Base-by-base conservation (phyloP, 1,140 invertebrate genomes). In the Aphidius gifuensis region DNA sequence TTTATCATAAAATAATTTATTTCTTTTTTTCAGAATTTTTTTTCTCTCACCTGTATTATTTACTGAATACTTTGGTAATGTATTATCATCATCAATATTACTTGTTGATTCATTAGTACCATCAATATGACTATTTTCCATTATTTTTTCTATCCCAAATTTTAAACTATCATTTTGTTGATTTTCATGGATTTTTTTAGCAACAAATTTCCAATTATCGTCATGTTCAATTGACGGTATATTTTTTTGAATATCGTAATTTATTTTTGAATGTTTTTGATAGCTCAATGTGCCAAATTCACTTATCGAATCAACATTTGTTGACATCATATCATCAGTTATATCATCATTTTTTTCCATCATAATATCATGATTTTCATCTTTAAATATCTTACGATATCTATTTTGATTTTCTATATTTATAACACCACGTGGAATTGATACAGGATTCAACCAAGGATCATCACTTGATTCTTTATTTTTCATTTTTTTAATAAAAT, bases 321-420 rank as follows among this genome's bases (percentile, higher is more conserved):
- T 64, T 7, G 51, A 69, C 40, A 38, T 48, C 44, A 56, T 48
- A 56, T 61, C 50, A 9, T 71, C 67, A 32, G 67, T 70, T 6
- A 62, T 58, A 3, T 77, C 74, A n/a, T 77, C 69, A 4, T 73
- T 64, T 48, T 79, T 76, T 53, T 79, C 75, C 40, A 73, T 62
- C 1, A 77, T 70, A n/a, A 69, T 64, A 9, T 64, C 61, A 43
- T 74, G 70, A 53, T 70, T 68, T 3, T 71, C 69, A 49, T 73
- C 69, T 32, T 58, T 64, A 50, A 71, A 69, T 23, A 74, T 66
- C 3, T 71, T 67, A 39, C 55, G 49, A 32, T 75, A 77, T 6
- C 74, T 74, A 53, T 53, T 53, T 3, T 40, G 32, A 0, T 69
- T 74, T 0, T 76, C 73, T 11, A 78, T 65, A 9, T 76, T 75